Evolutionary conservation across 2,888 invertebrate genomes (phyloP), one percentile per base, ranked within the genome.

Genomic region (Heliconius charithonia): DNA sequence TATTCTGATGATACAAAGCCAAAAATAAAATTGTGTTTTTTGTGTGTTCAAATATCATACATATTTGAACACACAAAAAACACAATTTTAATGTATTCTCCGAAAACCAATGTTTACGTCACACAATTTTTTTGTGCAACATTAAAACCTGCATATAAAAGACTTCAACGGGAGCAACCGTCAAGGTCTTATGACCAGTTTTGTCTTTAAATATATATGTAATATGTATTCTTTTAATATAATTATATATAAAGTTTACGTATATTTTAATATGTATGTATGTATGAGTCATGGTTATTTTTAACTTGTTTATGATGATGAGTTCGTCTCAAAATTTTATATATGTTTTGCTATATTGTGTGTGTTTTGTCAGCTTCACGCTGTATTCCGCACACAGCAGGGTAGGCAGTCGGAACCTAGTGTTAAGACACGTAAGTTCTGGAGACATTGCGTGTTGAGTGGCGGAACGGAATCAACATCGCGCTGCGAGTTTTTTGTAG

Each of bases 111-210:
- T 3, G 41, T 41, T 71, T 56, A 72, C 56, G n/a, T 72, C 56
- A 72, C 1, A 56, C 3, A 32, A 25, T 12, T 29, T 71, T 51
- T 37, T 32, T 56, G 56, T 59, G 32, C 29, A 59, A 37, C 9
- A 32, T 37, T 29, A 41, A 76, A 65, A 45, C 4, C 25, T 32
- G 29, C 71, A 72, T 81, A 83, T 82, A 87, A 88, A 88, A 87
- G 88, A 88, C 85, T 82, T 87, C 86, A 88, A 89, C 88, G 88
- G 82, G 85, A 75, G 78, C 81, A 66, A 25, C 63, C 65, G 67
- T 51, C 79, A 62, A 70, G 75, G 66, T 45, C 37, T 29, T 13
- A 65, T 75, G 59, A 29, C 66, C 13, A 59, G 77, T 77, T 72
- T 72, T 45, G 70, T 62, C 62, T 59, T 25, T 19, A 37, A n/a